Base-by-base conservation (phyloP, 2,113 vertebrate genomes). In the Cichladusa arquata region DNA sequence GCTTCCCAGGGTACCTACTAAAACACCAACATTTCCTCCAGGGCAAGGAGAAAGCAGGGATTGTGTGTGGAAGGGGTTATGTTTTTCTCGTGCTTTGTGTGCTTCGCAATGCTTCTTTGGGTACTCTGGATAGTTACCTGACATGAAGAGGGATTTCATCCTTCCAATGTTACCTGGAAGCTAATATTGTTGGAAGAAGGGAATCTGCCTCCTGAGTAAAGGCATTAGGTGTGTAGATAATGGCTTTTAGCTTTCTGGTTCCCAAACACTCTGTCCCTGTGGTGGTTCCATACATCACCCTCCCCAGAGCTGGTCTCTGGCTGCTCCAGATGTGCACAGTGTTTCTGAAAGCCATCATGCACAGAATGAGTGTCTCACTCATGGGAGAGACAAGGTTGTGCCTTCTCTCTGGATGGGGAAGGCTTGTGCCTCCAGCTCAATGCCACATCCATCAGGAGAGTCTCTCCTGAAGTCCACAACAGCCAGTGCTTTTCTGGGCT, bases 191-290 rank as follows among this genome's bases (percentile, higher is more conserved):
- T 4, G 20, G 64, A 50, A 92, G 71, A 80, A 88, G 58, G 36
- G 36, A 92, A 86, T 50, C n/a, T 88, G 67, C 50, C 47, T 92
- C 53, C 50, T 83, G 42, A 88, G 47, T 54, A 90, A 92, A 79
- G 58, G 34, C 64, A 88, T 90, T 64, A 90, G 26, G 36, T 3
- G 0, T 47, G 19, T 10, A 76, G 74, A 54, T 83, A 94, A 88
- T 58, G 50, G 76, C 71, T 93, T 94, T 95, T 47, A 86, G 67
- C 38, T 80, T 93, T 90, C 86, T 92, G 33, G 9, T 73, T 95
- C 53, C 18, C 34, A 82, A 79, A 54, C 28, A 28, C 28, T 48
- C 33, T 62, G 47, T 85, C 47, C 56, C 85, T 61, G 3, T 26
- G 58, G 42, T 18, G 6, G 16, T 72, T 90, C 91, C 71, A 66